Conservation (phyloP, 2,113 vertebrate genomes). For the Dicentrarchus labrax region DNA sequence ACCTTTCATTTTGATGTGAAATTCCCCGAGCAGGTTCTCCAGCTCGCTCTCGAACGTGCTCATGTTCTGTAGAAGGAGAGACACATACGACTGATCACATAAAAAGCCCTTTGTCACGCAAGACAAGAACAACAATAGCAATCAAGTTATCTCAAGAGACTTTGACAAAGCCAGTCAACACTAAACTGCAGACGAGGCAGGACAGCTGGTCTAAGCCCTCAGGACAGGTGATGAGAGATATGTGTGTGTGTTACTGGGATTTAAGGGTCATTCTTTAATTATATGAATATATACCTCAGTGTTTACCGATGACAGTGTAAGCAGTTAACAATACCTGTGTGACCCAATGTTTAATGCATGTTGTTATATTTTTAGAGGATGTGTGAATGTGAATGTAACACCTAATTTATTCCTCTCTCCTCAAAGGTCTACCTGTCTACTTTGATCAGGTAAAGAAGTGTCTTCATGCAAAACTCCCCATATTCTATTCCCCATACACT, state of each 20-base stretch:
- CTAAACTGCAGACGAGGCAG: background rate
- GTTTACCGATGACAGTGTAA: slow-evolving; percentile 43
- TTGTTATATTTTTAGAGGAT: background rate
- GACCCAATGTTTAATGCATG: background rate
- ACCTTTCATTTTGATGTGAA: slow-evolving; percentile 99
- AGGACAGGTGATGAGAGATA: slow-evolving; percentile 19
- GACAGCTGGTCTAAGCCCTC: background rate
- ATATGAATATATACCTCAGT: slow-evolving; percentile 1
- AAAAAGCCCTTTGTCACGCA: slow-evolving; percentile 20
- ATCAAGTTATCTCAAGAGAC: slow-evolving; percentile 44
- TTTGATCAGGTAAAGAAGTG: background rate
- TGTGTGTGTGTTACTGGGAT: slow-evolving; percentile 22
- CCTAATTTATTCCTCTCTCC: background rate
- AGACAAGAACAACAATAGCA: slow-evolving; percentile 40
- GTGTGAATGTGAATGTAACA: background rate
- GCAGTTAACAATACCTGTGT: slow-evolving; percentile 12
- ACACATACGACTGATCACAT: slow-evolving; percentile 37
- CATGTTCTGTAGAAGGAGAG: slow-evolving; percentile 89
- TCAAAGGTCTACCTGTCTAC: background rate
- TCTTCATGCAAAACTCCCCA: background rate
- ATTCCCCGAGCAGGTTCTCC: slow-evolving; percentile 95
- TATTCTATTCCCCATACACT: background rate
- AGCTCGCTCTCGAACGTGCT: slow-evolving; percentile 94
- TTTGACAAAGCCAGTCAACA: slow-evolving; percentile 18
- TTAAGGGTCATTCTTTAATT: slow-evolving; percentile 24